These are phyloP conservation scores for Muschampia plurimacula DNA, from an alignment of 2,888 invertebrate genomes.

Conservation along the genomic window DNA sequence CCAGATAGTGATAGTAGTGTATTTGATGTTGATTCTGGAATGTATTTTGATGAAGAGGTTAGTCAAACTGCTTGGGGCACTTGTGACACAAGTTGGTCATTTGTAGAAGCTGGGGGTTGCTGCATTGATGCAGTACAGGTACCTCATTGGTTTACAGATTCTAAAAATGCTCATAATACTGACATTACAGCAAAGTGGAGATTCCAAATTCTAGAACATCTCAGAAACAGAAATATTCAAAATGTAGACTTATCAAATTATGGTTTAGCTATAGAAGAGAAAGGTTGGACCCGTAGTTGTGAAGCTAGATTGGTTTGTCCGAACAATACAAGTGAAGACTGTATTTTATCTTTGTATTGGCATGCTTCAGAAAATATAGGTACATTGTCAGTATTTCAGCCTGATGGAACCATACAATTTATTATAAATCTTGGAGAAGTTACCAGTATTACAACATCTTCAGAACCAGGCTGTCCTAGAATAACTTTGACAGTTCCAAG, in stretches of 20 bases:
- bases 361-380: slow-evolving; percentile 90
- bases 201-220: slow-evolving; percentile 88
- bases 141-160: slow-evolving; percentile 92
- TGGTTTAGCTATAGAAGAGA: slow-evolving; percentile 92
- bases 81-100: slow-evolving; percentile 93
- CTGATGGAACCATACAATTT: slow-evolving; percentile 92
- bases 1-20: slow-evolving; percentile 93
- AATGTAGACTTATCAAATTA: slow-evolving; percentile 86
- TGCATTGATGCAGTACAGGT: slow-evolving; percentile 89
- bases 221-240: slow-evolving; percentile 86
- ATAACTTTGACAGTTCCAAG: slow-evolving; percentile 91
- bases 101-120: slow-evolving; percentile 93
- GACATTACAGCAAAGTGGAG: slow-evolving; percentile 92
- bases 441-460: slow-evolving; percentile 90
- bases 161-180: slow-evolving; percentile 83
- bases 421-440: slow-evolving; percentile 90
- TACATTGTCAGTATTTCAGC: slow-evolving; percentile 90
- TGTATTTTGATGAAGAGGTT: slow-evolving; percentile 92
- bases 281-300: slow-evolving; percentile 94
- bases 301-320: slow-evolving; percentile 89
- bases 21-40: slow-evolving; percentile 92
- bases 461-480: slow-evolving; percentile 92
- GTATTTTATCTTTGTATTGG: slow-evolving; percentile 93
- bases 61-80: slow-evolving; percentile 92
- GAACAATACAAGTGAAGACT: slow-evolving; percentile 88